Percentiles rank a stretch among this genome's conserved stretches.
Conservation (phyloP, 2,888 invertebrate genomes). For the Eueremaeus valkanovi region DNA sequence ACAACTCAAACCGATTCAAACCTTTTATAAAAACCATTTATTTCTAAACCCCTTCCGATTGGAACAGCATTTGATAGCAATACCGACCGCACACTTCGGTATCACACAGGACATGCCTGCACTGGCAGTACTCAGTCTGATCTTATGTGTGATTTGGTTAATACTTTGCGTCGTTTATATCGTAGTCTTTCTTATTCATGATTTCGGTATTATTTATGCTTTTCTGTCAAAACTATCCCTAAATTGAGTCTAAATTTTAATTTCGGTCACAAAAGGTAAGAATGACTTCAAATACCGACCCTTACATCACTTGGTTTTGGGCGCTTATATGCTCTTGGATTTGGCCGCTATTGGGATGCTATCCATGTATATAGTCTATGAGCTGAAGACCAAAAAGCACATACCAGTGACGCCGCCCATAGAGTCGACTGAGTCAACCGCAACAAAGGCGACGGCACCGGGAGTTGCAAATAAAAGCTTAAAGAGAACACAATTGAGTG, state of each 20-base stretch:
- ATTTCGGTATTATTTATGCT: not conserved
- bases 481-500: too few relatives aligned
- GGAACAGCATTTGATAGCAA: constrained; percentile 7
- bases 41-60: too few relatives aligned
- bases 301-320: not conserved
- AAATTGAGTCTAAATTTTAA: not conserved
- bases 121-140: not conserved
- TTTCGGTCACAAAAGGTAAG: too few relatives aligned
- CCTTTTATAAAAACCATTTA: not conserved
- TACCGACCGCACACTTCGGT: not conserved
- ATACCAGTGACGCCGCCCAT: too few relatives aligned
- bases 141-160: not conserved
- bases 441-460: too few relatives aligned
- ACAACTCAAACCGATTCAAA: not conserved
- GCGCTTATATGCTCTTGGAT: too few relatives aligned
- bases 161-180: constrained; percentile 8
- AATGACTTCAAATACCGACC: constrained; percentile 4
- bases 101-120: not conserved
- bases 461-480: too few relatives aligned
- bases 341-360: too few relatives aligned
- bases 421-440: too few relatives aligned
- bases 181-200: not conserved
- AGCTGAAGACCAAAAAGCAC: too few relatives aligned
- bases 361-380: too few relatives aligned
- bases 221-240: not conserved